These are phyloP conservation scores for Myotis yumanensis DNA, from an alignment of 2,113 vertebrate genomes.

Conservation along the genomic window DNA sequence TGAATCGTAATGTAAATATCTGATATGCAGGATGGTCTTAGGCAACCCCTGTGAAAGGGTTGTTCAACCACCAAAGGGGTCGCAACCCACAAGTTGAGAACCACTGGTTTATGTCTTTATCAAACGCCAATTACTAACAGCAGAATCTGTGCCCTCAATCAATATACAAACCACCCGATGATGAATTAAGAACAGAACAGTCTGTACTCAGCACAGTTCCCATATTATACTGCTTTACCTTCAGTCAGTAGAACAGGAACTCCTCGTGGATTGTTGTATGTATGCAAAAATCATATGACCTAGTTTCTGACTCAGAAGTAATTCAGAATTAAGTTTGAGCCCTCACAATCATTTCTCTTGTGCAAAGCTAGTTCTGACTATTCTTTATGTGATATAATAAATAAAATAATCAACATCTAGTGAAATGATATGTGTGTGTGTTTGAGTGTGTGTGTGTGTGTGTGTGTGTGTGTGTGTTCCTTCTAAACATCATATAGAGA, in stretches of 20 bases:
- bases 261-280: background rate
- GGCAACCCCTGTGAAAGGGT: no score
- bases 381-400: background rate
- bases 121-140: background rate
- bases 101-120: background rate
- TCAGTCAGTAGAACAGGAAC: background rate
- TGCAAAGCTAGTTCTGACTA: conserved; percentile 46
- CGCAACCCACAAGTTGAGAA: no score
- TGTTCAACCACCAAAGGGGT: no score
- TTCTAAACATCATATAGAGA: conserved; percentile 41
- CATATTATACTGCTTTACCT: background rate
- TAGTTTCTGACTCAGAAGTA: conserved; percentile 2
- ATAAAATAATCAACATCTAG: conserved; percentile 43
- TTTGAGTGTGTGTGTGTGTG: background rate
- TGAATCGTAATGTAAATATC: no score
- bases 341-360: background rate
- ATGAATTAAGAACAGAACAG: background rate
- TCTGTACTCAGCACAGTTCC: background rate
- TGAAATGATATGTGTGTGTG: conserved; percentile 1
- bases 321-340: conserved; percentile 44
- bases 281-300: background rate
- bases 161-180: conserved; percentile 8
- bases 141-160: background rate
- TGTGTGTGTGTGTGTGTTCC: background rate
- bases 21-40: no score